Conservation (phyloP, 2,113 vertebrate species). For the Lamprologus sp. region DNA sequence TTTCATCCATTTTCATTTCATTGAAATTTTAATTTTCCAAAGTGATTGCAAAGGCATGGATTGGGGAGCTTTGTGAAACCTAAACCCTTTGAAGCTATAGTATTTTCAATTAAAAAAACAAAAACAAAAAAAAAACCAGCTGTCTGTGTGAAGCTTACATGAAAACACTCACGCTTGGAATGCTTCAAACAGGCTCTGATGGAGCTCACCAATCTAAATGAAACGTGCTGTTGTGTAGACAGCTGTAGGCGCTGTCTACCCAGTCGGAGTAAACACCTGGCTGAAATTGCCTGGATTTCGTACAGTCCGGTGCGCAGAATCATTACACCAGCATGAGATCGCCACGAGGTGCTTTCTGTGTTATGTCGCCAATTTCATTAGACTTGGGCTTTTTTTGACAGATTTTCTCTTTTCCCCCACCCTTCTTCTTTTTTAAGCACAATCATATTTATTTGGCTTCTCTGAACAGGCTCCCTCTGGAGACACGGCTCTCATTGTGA, state of each 20-base stretch:
- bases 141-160: neutral
- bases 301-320: neutral
- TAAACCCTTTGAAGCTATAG: neutral
- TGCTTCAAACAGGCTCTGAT: conserved; percentile 15
- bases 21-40: neutral
- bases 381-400: neutral
- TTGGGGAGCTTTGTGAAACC: neutral
- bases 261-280: conserved; percentile 42
- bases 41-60: neutral
- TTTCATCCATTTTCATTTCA: neutral
- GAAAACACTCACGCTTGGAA: neutral
- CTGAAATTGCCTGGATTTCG: conserved; percentile 33
- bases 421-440: neutral
- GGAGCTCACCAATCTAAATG: conserved; percentile 33
- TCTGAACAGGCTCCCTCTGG: conserved; percentile 1
- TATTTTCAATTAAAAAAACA: neutral
- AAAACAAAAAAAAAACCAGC: neutral
- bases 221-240: conserved; percentile 25
- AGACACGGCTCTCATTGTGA: conserved; percentile 23
- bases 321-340: conserved; percentile 30
- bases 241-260: conserved; percentile 17
- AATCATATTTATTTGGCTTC: conserved; percentile 15
- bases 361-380: conserved; percentile 43
- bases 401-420: neutral
- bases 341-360: conserved; percentile 1